Conservation (phyloP, 2,888 invertebrate species). For the Prenolepis imparis region DNA sequence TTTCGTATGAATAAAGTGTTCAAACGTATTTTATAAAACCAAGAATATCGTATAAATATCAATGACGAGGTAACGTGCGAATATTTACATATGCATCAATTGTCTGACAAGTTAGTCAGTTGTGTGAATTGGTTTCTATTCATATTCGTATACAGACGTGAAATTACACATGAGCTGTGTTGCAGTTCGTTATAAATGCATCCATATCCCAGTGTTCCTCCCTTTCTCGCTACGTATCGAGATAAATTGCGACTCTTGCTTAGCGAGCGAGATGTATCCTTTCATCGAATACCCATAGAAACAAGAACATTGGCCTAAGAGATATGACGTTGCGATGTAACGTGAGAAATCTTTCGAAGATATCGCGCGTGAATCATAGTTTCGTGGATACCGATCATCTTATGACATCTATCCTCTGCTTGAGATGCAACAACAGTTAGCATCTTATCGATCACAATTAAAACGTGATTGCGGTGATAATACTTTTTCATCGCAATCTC, state of each 20-base stretch:
- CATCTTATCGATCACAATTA: conserved; percentile 42
- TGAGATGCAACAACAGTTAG: not conserved
- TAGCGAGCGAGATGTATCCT: conserved; percentile 57
- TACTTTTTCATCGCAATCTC: not conserved
- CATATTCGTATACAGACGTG: conserved; percentile 41
- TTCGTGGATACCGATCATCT: conserved; percentile 63
- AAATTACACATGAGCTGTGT: conserved; percentile 51
- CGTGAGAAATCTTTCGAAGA: conserved; percentile 68
- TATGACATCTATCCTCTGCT: not conserved
- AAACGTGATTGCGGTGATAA: not conserved
- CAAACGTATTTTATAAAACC: conserved; percentile 17
- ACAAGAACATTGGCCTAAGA: conserved; percentile 66
- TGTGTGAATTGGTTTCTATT: conserved; percentile 58
- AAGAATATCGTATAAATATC: conserved; percentile 29
- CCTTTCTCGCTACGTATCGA: conserved; percentile 40
- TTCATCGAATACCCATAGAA: conserved; percentile 61
- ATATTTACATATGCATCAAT: not conserved
- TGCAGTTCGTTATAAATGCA: conserved; percentile 61
- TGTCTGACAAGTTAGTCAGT: conserved; percentile 64
- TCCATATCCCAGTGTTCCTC: conserved; percentile 18
- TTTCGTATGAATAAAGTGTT: conserved; percentile 34
- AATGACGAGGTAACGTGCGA: not conserved
- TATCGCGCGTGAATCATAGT: conserved; percentile 54
- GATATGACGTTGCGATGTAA: conserved; percentile 63
- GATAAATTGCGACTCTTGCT: conserved; percentile 62